Evolutionary conservation across 2,797 vertebrate genomes (phyloP).

Genomic region (Erpetoichthys calabaricus): DNA sequence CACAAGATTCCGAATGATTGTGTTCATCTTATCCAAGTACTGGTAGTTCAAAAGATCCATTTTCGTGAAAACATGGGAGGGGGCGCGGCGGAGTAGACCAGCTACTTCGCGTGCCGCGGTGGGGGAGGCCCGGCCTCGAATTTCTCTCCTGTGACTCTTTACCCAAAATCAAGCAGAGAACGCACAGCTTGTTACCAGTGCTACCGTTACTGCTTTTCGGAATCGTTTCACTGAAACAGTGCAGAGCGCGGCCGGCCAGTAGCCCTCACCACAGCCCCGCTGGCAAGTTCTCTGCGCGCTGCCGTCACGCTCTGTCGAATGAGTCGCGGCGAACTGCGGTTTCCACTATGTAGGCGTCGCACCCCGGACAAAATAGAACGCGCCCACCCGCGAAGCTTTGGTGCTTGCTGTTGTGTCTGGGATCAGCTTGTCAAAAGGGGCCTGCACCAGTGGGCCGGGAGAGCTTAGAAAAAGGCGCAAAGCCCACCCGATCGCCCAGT

Average conservation of each 20-base stretch:
- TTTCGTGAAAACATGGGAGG: conserved; percentile 92
- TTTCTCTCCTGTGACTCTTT: conserved; percentile 13
- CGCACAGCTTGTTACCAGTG: not conserved
- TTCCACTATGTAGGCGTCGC: conserved; percentile 33
- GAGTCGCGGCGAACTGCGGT: conserved; percentile 49
- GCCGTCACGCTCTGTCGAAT: conserved; percentile 72
- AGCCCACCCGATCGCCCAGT: no score
- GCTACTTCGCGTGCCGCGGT: conserved; percentile 43
- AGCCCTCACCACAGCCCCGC: conserved; percentile 82
- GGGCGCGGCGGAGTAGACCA: conserved; percentile 62
- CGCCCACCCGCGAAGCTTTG: no score
- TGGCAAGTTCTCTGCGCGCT: conserved; percentile 74
- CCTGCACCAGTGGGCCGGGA: no score
- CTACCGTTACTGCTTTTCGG: no score
- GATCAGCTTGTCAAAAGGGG: no score
- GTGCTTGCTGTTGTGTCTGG: no score
- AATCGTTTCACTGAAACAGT: no score
- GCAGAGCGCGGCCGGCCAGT: conserved; percentile 37
- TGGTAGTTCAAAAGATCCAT: conserved; percentile 99
- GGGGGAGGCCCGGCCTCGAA: conserved; percentile 70
- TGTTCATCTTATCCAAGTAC: conserved; percentile 98
- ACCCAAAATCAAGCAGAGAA: not conserved
- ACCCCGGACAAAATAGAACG: not conserved
- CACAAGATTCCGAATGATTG: conserved; percentile 92
- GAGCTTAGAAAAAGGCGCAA: no score